Conservation (phyloP, 2,797 vertebrate genomes). For the Spondyliosoma cantharus region DNA sequence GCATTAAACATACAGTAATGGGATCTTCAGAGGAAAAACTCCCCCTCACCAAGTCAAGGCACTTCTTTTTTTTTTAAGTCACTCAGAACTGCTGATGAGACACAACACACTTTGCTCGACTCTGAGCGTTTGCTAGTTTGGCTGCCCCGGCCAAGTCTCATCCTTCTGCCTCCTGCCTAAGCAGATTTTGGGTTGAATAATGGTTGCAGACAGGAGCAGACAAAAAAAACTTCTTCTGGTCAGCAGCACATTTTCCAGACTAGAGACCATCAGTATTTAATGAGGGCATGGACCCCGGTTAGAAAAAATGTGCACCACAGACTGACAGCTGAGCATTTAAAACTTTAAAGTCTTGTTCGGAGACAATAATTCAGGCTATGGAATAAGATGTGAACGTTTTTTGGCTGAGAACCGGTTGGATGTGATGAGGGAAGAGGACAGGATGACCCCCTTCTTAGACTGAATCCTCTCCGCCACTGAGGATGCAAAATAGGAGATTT, state of each 20-base stretch:
- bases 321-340: constrained; percentile 44
- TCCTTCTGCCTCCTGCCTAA: constrained; percentile 49
- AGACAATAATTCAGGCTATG: constrained; percentile 3
- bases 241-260: constrained; percentile 39
- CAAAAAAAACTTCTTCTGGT: constrained; percentile 43
- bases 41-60: constrained; percentile 32
- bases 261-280: constrained; percentile 45
- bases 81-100: constrained; percentile 74
- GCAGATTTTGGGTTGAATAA: constrained; percentile 66
- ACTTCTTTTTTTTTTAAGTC: constrained; percentile 36
- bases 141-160: constrained; percentile 60
- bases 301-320: constrained; percentile 23
- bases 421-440: constrained; percentile 19
- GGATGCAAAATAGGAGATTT: constrained; percentile 61
- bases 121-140: constrained; percentile 48
- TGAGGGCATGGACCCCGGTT: constrained; percentile 29
- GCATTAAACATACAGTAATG: constrained; percentile 50
- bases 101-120: constrained; percentile 49
- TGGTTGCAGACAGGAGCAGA: constrained; percentile 46
- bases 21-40: constrained; percentile 32
- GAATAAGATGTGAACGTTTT: constrained; percentile 10
- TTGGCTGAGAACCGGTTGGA: constrained; percentile 12
- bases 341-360: neutral
- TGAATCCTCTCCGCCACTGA: constrained; percentile 38
- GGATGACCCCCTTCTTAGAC: constrained; percentile 45